Conservation (phyloP, 1,140 invertebrate species). For the Leguminivora glycinivorella region DNA sequence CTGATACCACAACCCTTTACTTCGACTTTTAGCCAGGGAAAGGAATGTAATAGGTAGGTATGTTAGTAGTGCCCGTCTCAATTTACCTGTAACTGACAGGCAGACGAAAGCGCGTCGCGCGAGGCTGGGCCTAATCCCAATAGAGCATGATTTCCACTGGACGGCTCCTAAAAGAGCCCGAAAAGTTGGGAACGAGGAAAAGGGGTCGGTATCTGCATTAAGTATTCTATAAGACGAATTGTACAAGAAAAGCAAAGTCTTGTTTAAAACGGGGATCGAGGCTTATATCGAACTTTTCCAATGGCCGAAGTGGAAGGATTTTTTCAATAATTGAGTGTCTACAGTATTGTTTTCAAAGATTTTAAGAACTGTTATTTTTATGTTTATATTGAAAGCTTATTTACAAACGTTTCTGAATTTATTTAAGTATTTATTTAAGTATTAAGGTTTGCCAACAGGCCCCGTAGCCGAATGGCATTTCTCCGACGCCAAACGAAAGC, state of each 20-base stretch:
- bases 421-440: no score
- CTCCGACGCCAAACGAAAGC: no score
- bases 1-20: no score
- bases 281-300: conserved; percentile 65
- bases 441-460: no score
- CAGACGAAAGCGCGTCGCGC: conserved; percentile 9
- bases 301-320: conserved; percentile 60
- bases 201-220: conserved; percentile 61
- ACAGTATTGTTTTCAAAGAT: conserved; percentile 53
- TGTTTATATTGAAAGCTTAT: not conserved
- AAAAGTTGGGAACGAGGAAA: conserved; percentile 61
- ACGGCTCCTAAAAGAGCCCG: conserved; percentile 56
- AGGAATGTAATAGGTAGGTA: not conserved
- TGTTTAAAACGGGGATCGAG: conserved; percentile 63
- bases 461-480: no score
- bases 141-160: conserved; percentile 50
- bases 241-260: conserved; percentile 73
- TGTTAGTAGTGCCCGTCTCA: conserved; percentile 10
- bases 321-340: conserved; percentile 57
- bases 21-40: not conserved
- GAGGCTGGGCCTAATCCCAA: conserved; percentile 37
- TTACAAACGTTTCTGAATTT: not conserved
- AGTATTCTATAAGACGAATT: conserved; percentile 67
- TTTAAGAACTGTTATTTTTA: not conserved
- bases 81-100: conserved; percentile 28